Base-by-base conservation (phyloP, 2,113 vertebrate species). In the Bufo gargarizans region DNA sequence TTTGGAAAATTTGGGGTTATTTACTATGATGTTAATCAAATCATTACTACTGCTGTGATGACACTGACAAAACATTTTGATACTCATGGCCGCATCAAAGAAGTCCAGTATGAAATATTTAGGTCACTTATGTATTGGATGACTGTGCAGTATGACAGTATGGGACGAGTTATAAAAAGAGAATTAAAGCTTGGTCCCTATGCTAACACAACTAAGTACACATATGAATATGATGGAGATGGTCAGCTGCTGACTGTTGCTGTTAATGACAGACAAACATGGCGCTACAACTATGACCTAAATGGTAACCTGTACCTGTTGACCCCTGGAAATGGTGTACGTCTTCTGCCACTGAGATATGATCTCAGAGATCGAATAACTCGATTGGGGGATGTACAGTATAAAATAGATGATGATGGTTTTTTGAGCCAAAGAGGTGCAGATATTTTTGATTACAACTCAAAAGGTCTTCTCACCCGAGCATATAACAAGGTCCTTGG, bases 41-140 rank as follows among this genome's bases (percentile, higher is more conserved):
- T 99, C 82, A 99, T 99, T 92, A 99, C 98, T 83, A 99, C 98
- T 0, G 98, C 98, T 0, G 98, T 99, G 17, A 99, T 99, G 98
- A 99, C 98, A 0, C 94, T 99, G 91, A 99, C 97, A 92, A 99
- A 99, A 91, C 98, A 99, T 92, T 99, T 99, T 8, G 98, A 99
- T 90, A 99, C 98, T 19, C 98, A 99, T 0, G 98, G 98, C 3
- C 96, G 98, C 82, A 98, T 99, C 94, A 99, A 99, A 92, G 98
- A 99, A 90, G 98, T 99, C 78, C 98, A 99, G 72, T 99, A 99
- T 0, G 98, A 99, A 93, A 99, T 99, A 93, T 99, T 99, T 93
- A 94, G 98, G 4, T 99, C 98, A 0, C 96, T 99, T 4, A 99
- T 99, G 98, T 99, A 99, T 94, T 99, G 98, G 98, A 99, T 99